Evolutionary conservation across 2,113 vertebrate species (phyloP), one percentile per base, ranked within the genome.

Genomic region (Etheostoma spectabile): DNA sequence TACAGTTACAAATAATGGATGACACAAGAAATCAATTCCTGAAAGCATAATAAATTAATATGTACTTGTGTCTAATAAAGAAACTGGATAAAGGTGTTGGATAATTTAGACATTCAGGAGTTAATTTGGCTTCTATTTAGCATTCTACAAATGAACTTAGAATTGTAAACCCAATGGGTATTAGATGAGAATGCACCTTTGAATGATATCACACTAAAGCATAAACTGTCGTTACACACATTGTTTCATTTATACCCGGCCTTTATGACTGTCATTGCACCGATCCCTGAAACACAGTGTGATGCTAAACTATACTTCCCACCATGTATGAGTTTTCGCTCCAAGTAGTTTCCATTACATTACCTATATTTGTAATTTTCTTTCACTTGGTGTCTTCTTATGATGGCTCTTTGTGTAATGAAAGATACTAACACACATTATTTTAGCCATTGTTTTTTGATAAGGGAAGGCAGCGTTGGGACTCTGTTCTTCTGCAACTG

Each of bases 341-440:
- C 52, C 74, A 15, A 45, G 60, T 19, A 0, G 27, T 67, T 67
- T 61, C 22, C 46, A 78, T 59, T 22, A 53, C 73, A 61, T 19
- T 19, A 48, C 6, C n/a, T 8, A 18, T 42, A 60, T 46, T 53
- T 67, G 33, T n/a, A 14, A 45, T 45, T 52, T 67, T 18, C 33
- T 33, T 53, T 72, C 61, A 51, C 16, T 65, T 24, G 42, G 3
- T 13, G 16, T n/a, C 27, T 30, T 78, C 16, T 45, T 22, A 27
- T 16, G 7, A 60, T 57, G 11, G 18, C 27, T 27, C 14, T 22
- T 22, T 22, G 22, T 22, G 33, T 19, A 11, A 33, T 55, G 3
- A 51, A 60, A 52, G 0, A 46, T 1, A 21, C 3, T 8, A 27
- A n/a, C n/a, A 59, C 8, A 27, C n/a, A 19, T 19, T 16, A 33